Evolutionary conservation across 2,888 invertebrate genomes (phyloP).

Genomic region (Drosophila atripex): DNA sequence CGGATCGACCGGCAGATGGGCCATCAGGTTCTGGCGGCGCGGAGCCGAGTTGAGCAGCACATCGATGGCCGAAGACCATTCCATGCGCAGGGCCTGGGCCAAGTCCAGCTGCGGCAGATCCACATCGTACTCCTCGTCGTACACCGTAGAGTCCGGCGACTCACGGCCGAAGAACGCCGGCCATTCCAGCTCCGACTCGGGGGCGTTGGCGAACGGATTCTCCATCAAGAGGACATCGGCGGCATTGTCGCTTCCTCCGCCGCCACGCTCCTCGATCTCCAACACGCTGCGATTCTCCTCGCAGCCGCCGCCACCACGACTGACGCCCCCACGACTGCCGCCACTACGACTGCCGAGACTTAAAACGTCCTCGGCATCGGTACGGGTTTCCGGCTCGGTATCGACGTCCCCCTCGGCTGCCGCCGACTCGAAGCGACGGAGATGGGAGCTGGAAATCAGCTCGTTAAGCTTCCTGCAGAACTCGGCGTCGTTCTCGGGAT

Average conservation of each 20-base stretch:
- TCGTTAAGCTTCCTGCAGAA: constrained; percentile 96
- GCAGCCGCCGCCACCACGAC: constrained; percentile 9
- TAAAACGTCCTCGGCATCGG: neutral
- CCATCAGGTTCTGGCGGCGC: neutral
- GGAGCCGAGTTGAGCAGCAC: neutral
- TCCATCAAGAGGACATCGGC: neutral
- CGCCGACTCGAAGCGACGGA: neutral
- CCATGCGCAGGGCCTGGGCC: neutral
- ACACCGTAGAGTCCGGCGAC: neutral
- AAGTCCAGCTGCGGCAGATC: constrained; percentile 44
- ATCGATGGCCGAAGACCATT: constrained; percentile 1
- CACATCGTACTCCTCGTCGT: neutral
- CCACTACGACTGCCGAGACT: neutral
- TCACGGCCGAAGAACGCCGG: neutral
- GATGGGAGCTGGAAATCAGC: constrained; percentile 84
- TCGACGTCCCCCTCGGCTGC: constrained; percentile 85
- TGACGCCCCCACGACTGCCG: no score
- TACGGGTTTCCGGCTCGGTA: neutral
- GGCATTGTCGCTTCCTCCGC: neutral
- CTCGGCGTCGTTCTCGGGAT: constrained; percentile 97
- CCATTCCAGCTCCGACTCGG: neutral
- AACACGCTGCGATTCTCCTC: neutral
- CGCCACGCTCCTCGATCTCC: neutral
- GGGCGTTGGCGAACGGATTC: neutral
- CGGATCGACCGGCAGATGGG: constrained; percentile 4